Base-by-base conservation (phyloP, 2,113 vertebrate genomes). In the Castor canadensis region DNA sequence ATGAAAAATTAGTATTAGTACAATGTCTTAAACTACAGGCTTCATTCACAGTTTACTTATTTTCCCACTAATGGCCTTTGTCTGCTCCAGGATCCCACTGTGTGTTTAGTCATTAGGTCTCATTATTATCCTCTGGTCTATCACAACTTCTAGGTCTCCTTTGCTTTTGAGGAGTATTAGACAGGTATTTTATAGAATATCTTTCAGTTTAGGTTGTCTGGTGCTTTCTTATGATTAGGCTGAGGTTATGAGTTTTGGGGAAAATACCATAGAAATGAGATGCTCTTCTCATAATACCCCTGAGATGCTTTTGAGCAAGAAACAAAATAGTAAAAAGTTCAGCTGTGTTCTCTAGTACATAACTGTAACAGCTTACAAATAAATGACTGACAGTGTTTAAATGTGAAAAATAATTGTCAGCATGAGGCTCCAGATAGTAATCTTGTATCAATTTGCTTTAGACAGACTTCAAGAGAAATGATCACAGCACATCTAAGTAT, bases 1-100 rank as follows among this genome's bases (percentile, higher is more conserved):
- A 12, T 20, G 22, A 94, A 91, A 88, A 91, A 91, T 72, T 38
- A 94, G 58, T 69, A 69, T 81, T 85, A 81, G 19, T 30, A 76
- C 3, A 35, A 62, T 49, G 32, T 10, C 67, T 32, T 62, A 72
- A 54, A 56, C 45, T 38, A 62, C 16, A 80, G 26, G 43, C 10
- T 47, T 75, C 28, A n/a, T 67, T 58, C 4, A 10, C 49, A 54
- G 73, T 80, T 80, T 30, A 19, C 28, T 45, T 71, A 6, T n/a
- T 64, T 92, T 80, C 26, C 38, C 24, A 52, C 11, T 67, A 45
- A 49, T 35, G 3, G 40, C 82, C 9, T 72, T 82, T 60, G 20
- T 77, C 35, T 69, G 2, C 64, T 69, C 49, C 45, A 72, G 30
- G n/a, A 62, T n/a, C 15, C 3, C 60, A 26, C 19, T 16, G 5